These are phyloP conservation scores for Andrena chrysosceles DNA, from an alignment of 2,888 invertebrate species.

Conservation along the genomic window DNA sequence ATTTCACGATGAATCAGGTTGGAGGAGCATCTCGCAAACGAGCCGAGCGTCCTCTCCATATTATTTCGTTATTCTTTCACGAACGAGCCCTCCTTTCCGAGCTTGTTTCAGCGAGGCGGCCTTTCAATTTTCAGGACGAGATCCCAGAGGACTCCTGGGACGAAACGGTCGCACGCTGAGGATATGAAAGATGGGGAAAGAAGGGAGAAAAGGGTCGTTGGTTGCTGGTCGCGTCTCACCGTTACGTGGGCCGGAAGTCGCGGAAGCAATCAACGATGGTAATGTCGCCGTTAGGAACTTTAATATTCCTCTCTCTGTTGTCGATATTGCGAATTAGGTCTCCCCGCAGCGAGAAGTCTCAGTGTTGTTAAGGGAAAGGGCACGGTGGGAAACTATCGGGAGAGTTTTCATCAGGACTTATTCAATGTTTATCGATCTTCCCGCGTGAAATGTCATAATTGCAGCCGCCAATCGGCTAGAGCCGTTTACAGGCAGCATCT, in stretches of 20 bases:
- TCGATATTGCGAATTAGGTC: too few relatives aligned
- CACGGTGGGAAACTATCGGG: neutral
- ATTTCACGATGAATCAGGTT: slow-evolving; percentile 31
- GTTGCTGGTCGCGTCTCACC: neutral
- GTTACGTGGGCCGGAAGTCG: neutral
- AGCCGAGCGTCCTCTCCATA: slow-evolving; percentile 6
- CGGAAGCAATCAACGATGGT: slow-evolving; percentile 16
- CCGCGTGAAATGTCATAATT: neutral
- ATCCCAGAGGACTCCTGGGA: slow-evolving; percentile 57
- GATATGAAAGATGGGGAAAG: slow-evolving; percentile 60
- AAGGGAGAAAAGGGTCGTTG: neutral
- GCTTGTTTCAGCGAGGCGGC: slow-evolving; percentile 19
- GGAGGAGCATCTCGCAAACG: slow-evolving; percentile 8
- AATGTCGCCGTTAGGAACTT: neutral
- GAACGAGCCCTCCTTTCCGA: neutral
- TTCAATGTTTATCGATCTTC: neutral
- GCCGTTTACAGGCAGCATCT: neutral
- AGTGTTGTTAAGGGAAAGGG: too few relatives aligned
- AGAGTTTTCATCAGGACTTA: neutral
- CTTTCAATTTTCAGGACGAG: slow-evolving; percentile 68
- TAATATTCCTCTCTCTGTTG: neutral
- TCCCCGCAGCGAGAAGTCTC: too few relatives aligned
- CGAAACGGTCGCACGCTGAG: slow-evolving; percentile 33
- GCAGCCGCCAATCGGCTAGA: neutral
- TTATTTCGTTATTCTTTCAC: slow-evolving; percentile 48